Evolutionary conservation across 1,140 invertebrate species (phyloP).

Genomic region (Bombus huntii): DNA sequence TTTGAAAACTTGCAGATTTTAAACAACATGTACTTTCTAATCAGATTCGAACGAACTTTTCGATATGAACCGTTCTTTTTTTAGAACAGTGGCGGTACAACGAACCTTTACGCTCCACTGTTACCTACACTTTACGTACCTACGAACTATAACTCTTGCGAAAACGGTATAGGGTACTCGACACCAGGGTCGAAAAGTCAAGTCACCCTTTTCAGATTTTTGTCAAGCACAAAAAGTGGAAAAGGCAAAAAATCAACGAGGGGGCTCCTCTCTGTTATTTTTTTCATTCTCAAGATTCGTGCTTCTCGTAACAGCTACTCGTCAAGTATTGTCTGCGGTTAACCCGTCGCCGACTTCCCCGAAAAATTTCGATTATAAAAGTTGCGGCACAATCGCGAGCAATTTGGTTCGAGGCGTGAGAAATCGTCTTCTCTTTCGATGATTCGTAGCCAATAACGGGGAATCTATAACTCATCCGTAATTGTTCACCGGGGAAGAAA

Average conservation of each 20-base stretch:
- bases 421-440: slow-evolving; percentile 59
- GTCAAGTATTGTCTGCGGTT: slow-evolving; percentile 73
- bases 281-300: slow-evolving; percentile 45
- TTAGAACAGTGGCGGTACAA: background rate
- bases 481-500: slow-evolving; percentile 57
- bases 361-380: slow-evolving; percentile 64
- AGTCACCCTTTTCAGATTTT: slow-evolving; percentile 61
- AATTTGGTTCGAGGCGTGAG: slow-evolving; percentile 69
- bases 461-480: slow-evolving; percentile 70
- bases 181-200: slow-evolving; percentile 46
- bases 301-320: slow-evolving; percentile 37
- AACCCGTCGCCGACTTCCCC: slow-evolving; percentile 62
- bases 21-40: background rate
- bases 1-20: too few relatives aligned
- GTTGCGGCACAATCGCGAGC: slow-evolving; percentile 30
- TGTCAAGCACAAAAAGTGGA: slow-evolving; percentile 28
- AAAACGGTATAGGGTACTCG: slow-evolving; percentile 48
- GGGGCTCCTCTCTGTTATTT: slow-evolving; percentile 44
- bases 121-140: too few relatives aligned
- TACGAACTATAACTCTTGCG: background rate
- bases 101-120: background rate
- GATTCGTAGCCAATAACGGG: slow-evolving; percentile 65
- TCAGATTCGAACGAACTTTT: background rate
- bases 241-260: slow-evolving; percentile 27
- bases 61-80: background rate